These are phyloP conservation scores for Antheraea yamamai DNA, from an alignment of 2,888 invertebrate genomes.

Conservation along the genomic window DNA sequence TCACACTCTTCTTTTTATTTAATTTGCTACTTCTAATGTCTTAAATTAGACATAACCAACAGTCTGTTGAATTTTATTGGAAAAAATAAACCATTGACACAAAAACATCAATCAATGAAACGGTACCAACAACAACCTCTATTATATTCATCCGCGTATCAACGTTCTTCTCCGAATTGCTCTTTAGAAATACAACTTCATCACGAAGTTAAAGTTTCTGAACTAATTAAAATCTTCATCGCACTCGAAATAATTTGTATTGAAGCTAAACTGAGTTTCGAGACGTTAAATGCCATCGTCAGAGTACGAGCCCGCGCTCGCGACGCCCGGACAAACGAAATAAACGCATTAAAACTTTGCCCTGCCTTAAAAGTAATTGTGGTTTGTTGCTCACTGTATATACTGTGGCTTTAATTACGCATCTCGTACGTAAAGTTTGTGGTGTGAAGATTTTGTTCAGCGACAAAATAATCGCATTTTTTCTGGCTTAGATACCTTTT, in stretches of 20 bases:
- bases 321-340: slow-evolving; percentile 38
- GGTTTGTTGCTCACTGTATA: slow-evolving; percentile 40
- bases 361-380: slow-evolving; percentile 53
- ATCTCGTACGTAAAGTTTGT: slow-evolving; percentile 33
- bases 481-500: neutral
- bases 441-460: neutral
- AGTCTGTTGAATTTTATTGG: neutral
- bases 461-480: slow-evolving; percentile 20
- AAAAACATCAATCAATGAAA: neutral
- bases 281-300: neutral
- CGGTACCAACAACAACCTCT: neutral
- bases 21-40: too few relatives aligned
- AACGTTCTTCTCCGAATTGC: neutral
- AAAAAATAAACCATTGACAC: neutral
- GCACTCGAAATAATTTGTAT: slow-evolving; percentile 14
- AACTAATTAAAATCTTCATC: slow-evolving; percentile 16
- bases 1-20: too few relatives aligned
- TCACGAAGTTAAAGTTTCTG: neutral
- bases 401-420: slow-evolving; percentile 47
- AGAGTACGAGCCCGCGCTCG: slow-evolving; percentile 24
- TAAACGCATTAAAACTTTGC: slow-evolving; percentile 57
- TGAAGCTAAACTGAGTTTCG: slow-evolving; percentile 41
- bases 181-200: slow-evolving; percentile 10
- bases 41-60: too few relatives aligned
- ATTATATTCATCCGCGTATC: neutral